Conservation (phyloP, 2,888 invertebrate species). For the Epiblema foenella region DNA sequence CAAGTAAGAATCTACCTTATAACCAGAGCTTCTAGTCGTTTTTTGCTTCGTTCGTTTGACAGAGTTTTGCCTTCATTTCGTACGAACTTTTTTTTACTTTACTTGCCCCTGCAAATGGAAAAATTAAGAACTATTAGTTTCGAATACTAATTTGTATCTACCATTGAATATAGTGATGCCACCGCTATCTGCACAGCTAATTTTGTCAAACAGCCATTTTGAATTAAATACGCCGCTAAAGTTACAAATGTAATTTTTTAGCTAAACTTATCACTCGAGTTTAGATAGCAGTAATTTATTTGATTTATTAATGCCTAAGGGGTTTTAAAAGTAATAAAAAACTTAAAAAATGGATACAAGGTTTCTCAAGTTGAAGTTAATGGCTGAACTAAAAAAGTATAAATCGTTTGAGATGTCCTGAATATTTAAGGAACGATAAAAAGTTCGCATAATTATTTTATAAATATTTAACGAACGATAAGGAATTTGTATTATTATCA, state of each 20-base stretch:
- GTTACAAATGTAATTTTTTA: slow-evolving; percentile 32
- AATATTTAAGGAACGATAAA: slow-evolving; percentile 16
- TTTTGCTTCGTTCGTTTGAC: no score
- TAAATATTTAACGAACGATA: no score
- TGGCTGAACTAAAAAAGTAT: slow-evolving; percentile 21
- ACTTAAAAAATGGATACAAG: slow-evolving; percentile 32
- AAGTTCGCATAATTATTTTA: neutral
- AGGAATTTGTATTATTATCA: no score
- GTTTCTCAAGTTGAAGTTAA: slow-evolving; percentile 28
- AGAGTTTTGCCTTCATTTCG: no score
- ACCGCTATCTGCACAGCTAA: neutral
- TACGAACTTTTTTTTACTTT: no score
- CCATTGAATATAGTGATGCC: neutral
- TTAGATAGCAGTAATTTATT: slow-evolving; percentile 39
- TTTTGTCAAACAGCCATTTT: slow-evolving; percentile 8
- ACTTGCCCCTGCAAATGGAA: neutral
- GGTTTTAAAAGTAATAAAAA: slow-evolving; percentile 39
- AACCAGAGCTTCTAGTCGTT: no score
- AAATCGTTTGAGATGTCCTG: slow-evolving; percentile 22
- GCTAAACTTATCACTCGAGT: slow-evolving; percentile 31
- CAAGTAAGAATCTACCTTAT: no score
- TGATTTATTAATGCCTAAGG: slow-evolving; percentile 42
- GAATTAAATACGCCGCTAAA: slow-evolving; percentile 7
- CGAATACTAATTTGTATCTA: neutral
- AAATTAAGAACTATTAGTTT: neutral